Percentiles rank a stretch among this genome's conserved stretches.
Evolutionary conservation across 2,888 invertebrate genomes (phyloP).

Genomic region (Xanthia icteritia): DNA sequence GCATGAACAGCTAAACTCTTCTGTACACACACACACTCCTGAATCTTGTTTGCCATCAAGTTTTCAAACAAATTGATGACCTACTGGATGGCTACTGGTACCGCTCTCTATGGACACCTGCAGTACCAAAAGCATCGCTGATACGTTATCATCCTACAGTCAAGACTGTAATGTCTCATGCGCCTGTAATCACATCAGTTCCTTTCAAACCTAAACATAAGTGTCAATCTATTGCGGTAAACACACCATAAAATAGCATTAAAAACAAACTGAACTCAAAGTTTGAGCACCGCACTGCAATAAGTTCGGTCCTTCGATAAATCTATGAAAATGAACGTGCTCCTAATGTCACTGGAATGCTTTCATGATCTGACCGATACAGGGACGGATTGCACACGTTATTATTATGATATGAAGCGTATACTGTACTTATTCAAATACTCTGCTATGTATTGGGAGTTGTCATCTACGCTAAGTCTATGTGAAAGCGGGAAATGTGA

Average conservation of each 20-base stretch:
- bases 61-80: neutral
- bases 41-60: too few relatives aligned
- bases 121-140: neutral
- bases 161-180: neutral
- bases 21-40: neutral
- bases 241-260: conserved; percentile 34
- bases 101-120: neutral
- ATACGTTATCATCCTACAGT: neutral
- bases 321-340: conserved; percentile 89
- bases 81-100: neutral
- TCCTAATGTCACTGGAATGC: conserved; percentile 87
- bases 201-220: neutral
- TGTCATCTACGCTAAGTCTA: neutral
- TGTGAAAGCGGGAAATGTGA: neutral
- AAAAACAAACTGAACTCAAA: conserved; percentile 59
- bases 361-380: conserved; percentile 85
- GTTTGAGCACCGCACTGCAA: conserved; percentile 80
- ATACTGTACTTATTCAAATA: neutral
- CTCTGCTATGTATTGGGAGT: neutral
- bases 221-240: conserved; percentile 16
- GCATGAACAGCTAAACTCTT: neutral
- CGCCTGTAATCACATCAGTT: neutral
- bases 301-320: conserved; percentile 88
- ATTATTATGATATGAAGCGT: conserved; percentile 25
- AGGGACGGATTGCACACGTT: conserved; percentile 73